Evolutionary conservation across 2,113 vertebrate genomes (phyloP), one percentile per base, ranked within the genome.

Genomic region (Neolamprologus longior): DNA sequence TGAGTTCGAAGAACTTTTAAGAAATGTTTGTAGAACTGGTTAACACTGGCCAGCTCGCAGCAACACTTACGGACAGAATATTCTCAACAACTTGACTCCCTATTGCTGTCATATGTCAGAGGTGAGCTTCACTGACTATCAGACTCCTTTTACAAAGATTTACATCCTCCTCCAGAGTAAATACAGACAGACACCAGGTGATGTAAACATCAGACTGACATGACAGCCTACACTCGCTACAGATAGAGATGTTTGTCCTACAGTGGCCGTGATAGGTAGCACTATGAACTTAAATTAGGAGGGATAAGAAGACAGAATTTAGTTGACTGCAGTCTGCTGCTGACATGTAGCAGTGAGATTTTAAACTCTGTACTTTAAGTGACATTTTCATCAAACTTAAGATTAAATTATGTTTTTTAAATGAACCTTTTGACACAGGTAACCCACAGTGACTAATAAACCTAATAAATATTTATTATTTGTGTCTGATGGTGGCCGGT

Each of bases 261-360:
- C 17, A 63, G 58, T 1, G 6, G 31, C 31, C 0, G 0, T 63
- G 9, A 11, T 63, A 19, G 4, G 58, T 63, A 63, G 31, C 2
- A 63, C 31, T 63, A 63, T 19, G 58, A 19, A 35, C 58, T 63
- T 33, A 63, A n/a, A 63, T 19, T 63, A 19, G 58, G 31, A 35
- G 31, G 6, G 58, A 33, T 19, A 35, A 63, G 58, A 63, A 35
- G 31, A 63, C 58, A 35, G 9, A 63, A 63, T 63, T 63, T 63
- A 63, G 9, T 11, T 7, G 6, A 35, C 58, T 35, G 31, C 58
- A 63, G 15, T 63, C 58, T 63, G 31, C 31, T 63, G 5, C 58
- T 63, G 58, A 63, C 58, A 63, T 63, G 9, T 63, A 63, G 58
- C 58, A 63, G 28, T 63, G 58, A 63, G 58, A 63, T 63, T 35